Evolutionary conservation across 2,888 invertebrate species (phyloP).

Genomic region (Maniola hyperantus): DNA sequence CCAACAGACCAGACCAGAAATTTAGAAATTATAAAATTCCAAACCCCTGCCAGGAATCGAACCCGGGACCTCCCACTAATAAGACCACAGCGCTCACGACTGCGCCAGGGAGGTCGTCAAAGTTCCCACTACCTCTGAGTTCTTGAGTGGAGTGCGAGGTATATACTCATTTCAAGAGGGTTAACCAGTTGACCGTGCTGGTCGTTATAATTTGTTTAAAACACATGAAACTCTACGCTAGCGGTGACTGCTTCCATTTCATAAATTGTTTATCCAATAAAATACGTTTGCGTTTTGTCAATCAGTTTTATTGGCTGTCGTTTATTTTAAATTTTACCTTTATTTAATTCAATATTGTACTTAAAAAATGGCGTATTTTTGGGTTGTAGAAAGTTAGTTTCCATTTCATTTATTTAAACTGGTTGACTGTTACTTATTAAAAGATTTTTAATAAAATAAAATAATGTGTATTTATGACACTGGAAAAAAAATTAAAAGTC

Average conservation of each 20-base stretch:
- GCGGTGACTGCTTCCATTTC: constrained; percentile 5
- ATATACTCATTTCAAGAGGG: constrained; percentile 21
- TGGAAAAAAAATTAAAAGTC: too few relatives aligned
- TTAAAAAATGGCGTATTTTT: neutral
- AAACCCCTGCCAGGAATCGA: too few relatives aligned
- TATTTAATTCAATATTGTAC: neutral
- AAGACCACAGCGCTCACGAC: too few relatives aligned
- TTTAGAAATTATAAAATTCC: too few relatives aligned
- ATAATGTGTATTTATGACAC: too few relatives aligned
- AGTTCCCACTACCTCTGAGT: neutral
- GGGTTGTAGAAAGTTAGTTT: too few relatives aligned
- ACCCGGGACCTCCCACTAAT: too few relatives aligned
- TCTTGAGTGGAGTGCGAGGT: constrained; percentile 12
- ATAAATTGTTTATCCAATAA: constrained; percentile 33
- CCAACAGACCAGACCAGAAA: too few relatives aligned
- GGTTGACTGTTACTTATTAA: too few relatives aligned
- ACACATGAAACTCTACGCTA: neutral
- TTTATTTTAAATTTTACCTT: constrained; percentile 9
- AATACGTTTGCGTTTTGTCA: constrained; percentile 42
- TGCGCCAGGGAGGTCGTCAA: too few relatives aligned
- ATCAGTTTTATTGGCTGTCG: constrained; percentile 43
- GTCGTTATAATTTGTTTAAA: constrained; percentile 19
- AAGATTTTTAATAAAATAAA: too few relatives aligned
- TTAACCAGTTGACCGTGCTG: constrained; percentile 13
- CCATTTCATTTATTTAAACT: too few relatives aligned